phyloP scores from a whole-genome alignment of 2,797 vertebrate genomes.

The Poecilia gillii region DNA sequence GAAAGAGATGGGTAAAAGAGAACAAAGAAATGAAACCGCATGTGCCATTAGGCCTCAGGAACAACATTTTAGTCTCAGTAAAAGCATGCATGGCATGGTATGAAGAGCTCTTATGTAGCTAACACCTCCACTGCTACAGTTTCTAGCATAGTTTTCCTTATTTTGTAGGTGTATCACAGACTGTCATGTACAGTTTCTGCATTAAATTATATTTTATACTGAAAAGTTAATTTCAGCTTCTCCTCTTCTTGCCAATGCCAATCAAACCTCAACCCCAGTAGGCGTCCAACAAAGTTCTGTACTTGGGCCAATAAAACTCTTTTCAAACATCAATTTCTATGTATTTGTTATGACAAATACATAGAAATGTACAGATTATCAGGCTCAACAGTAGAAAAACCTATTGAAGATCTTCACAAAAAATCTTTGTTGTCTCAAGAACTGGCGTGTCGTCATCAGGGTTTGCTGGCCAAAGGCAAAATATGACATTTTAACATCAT shows the following conservation, averaged over 20 bases:
- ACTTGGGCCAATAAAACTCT: neutral
- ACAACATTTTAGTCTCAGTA: conserved; percentile 5
- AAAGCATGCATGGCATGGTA: conserved; percentile 14
- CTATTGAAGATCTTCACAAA: neutral
- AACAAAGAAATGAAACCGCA: conserved; percentile 38
- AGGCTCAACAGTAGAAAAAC: neutral
- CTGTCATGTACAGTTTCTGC: neutral
- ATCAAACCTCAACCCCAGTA: neutral
- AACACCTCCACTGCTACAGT: neutral
- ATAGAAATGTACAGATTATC: neutral
- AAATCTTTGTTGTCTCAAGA: neutral
- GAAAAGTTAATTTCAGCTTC: neutral
- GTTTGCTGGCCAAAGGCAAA: neutral
- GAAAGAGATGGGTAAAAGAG: conserved; percentile 17
- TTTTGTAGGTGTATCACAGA: neutral
- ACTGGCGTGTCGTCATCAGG: neutral
- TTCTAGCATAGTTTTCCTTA: neutral
- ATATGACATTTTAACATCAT: neutral
- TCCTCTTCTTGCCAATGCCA: neutral
- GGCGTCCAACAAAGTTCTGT: neutral
- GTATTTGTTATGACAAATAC: neutral
- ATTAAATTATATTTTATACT: neutral
- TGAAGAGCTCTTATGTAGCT: conserved; percentile 14
- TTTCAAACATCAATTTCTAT: neutral
- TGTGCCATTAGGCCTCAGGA: conserved; percentile 23